Conservation (phyloP, 2,797 vertebrate species). For the Eidolon dupreanum region DNA sequence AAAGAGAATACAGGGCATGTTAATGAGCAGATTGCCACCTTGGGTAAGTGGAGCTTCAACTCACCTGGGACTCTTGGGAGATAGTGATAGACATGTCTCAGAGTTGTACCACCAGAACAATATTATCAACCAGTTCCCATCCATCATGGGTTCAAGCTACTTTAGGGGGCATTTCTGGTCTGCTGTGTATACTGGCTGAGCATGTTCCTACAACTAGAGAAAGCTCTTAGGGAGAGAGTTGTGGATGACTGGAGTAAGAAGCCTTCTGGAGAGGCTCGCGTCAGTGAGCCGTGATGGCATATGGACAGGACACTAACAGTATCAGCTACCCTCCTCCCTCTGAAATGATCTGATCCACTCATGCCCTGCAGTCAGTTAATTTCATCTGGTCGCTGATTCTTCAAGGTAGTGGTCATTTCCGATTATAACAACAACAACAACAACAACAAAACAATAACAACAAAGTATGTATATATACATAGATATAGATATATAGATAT, state of each 20-base stretch:
- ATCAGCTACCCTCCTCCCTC: neutral
- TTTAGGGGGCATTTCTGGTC: neutral
- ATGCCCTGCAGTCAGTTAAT: neutral
- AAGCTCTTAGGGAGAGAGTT: neutral
- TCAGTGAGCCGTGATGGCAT: neutral
- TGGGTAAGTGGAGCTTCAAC: neutral
- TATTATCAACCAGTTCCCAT: neutral
- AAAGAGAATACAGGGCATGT: neutral
- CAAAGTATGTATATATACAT: neutral
- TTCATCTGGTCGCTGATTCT: neutral
- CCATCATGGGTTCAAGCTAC: neutral
- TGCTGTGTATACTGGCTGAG: neutral
- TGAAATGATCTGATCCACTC: neutral
- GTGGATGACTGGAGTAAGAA: neutral
- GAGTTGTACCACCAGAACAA: neutral
- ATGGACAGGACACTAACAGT: neutral
- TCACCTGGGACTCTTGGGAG: neutral
- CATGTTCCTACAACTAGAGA: neutral
- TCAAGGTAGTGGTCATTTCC: neutral
- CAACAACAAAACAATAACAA: too few species aligned
- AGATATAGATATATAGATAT: neutral
- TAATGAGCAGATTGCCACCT: neutral
- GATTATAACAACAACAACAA: neutral
- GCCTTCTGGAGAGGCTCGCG: neutral
- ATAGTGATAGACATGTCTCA: neutral